Conservation (phyloP, 2,113 vertebrate genomes). For the Garra rufa region DNA sequence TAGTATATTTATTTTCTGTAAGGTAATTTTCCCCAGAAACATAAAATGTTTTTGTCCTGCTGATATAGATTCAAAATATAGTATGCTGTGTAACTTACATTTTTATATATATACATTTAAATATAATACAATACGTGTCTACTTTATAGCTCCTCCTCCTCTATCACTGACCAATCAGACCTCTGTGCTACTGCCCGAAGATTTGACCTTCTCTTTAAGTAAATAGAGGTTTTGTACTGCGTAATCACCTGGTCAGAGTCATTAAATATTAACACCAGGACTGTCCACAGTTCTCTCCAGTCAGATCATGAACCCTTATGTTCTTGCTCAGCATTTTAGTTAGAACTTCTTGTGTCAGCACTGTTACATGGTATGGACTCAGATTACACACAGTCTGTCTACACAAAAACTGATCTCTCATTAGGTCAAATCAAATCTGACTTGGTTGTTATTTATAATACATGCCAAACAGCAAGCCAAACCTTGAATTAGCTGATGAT, state of each 20-base stretch:
- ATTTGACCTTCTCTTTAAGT: slow-evolving; percentile 40
- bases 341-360: slow-evolving; percentile 22
- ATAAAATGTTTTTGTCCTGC: too few species aligned
- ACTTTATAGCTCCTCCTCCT: slow-evolving; percentile 40
- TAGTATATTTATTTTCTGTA: too few species aligned
- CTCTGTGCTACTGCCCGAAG: background rate
- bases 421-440: slow-evolving; percentile 16
- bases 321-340: slow-evolving; percentile 15
- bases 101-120: too few species aligned
- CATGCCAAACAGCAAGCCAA: background rate
- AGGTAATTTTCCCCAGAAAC: too few species aligned
- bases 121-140: background rate
- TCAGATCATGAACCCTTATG: slow-evolving; percentile 39
- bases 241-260: slow-evolving; percentile 47
- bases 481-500: slow-evolving; percentile 4
- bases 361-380: slow-evolving; percentile 31
- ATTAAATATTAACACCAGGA: slow-evolving; percentile 58
- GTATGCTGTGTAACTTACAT: too few species aligned
- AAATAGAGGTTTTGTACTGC: slow-evolving; percentile 28
- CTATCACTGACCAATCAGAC: slow-evolving; percentile 30
- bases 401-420: slow-evolving; percentile 26
- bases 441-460: slow-evolving; percentile 1
- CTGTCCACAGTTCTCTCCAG: slow-evolving; percentile 38
- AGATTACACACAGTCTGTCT: slow-evolving; percentile 34
- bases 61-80: too few species aligned